Evolutionary conservation across 2,888 invertebrate species (phyloP).

Genomic region (Acleris holmiana): DNA sequence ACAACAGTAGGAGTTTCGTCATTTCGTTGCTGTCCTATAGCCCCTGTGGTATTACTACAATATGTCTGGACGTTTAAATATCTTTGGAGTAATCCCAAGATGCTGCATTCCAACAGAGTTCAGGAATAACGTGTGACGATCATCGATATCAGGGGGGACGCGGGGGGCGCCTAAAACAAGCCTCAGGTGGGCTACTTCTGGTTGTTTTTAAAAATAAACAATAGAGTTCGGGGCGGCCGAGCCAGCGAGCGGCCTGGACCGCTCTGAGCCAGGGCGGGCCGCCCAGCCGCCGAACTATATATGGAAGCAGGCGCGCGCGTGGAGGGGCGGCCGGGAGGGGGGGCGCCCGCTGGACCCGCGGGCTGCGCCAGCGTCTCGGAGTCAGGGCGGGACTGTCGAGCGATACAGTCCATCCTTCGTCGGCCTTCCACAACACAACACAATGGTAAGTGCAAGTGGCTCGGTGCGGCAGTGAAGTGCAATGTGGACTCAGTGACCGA

Average conservation of each 20-base stretch:
- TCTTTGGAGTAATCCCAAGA: not conserved
- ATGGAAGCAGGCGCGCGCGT: constrained; percentile 64
- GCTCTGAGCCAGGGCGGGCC: constrained; percentile 67
- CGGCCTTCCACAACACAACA: constrained; percentile 75
- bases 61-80: not conserved
- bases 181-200: constrained; percentile 58
- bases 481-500: constrained; percentile 48
- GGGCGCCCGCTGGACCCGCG: constrained; percentile 58
- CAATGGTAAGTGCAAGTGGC: constrained; percentile 76
- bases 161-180: constrained; percentile 32
- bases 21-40: not conserved
- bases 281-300: constrained; percentile 78
- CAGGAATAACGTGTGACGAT: constrained; percentile 31
- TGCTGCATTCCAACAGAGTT: constrained; percentile 22
- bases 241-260: constrained; percentile 53
- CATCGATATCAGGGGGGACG: constrained; percentile 22
- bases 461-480: constrained; percentile 49
- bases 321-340: constrained; percentile 51
- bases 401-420: constrained; percentile 81
- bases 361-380: constrained; percentile 68
- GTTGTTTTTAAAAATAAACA: constrained; percentile 68
- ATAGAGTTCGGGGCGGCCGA: constrained; percentile 55
- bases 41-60: no score
- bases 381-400: constrained; percentile 82
- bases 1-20: no score